Conservation (phyloP, 2,888 invertebrate genomes). For the Oscheius sp. region DNA sequence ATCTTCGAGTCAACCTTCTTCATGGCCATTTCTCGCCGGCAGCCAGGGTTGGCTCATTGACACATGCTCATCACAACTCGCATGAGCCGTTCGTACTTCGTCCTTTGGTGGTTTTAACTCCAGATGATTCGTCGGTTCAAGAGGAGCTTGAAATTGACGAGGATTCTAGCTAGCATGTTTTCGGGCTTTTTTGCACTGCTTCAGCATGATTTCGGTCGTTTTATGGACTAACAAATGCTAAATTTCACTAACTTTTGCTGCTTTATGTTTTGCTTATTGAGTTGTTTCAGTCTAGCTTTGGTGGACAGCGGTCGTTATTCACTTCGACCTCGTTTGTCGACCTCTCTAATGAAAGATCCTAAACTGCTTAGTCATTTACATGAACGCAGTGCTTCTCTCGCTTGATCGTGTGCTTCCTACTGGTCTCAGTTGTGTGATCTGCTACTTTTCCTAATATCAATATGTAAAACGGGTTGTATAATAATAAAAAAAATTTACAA, state of each 20-base stretch:
- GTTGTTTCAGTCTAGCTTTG: slow-evolving; percentile 25
- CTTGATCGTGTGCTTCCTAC: too few species aligned
- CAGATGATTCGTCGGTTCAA: neutral
- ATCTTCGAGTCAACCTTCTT: slow-evolving; percentile 52
- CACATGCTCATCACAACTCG: slow-evolving; percentile 5
- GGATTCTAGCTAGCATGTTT: neutral
- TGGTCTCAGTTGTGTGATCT: too few species aligned
- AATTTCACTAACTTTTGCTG: neutral
- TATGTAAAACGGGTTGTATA: neutral
- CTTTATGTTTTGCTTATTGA: neutral
- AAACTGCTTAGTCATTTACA: neutral
- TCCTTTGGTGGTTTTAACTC: neutral
- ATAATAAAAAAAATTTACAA: neutral
- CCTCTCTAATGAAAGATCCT: slow-evolving; percentile 8
- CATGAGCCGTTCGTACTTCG: slow-evolving; percentile 16
- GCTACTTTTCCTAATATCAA: neutral
- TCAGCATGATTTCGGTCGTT: neutral
- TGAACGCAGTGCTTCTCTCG: neutral
- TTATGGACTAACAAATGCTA: neutral
- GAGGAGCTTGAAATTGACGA: neutral
- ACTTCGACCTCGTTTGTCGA: slow-evolving; percentile 26
- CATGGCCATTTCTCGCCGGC: slow-evolving; percentile 36
- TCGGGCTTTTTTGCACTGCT: neutral
- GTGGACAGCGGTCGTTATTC: slow-evolving; percentile 10
- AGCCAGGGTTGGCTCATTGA: slow-evolving; percentile 22